Base-by-base conservation (phyloP, 2,888 invertebrate genomes). In the Drosophila limbata region DNA sequence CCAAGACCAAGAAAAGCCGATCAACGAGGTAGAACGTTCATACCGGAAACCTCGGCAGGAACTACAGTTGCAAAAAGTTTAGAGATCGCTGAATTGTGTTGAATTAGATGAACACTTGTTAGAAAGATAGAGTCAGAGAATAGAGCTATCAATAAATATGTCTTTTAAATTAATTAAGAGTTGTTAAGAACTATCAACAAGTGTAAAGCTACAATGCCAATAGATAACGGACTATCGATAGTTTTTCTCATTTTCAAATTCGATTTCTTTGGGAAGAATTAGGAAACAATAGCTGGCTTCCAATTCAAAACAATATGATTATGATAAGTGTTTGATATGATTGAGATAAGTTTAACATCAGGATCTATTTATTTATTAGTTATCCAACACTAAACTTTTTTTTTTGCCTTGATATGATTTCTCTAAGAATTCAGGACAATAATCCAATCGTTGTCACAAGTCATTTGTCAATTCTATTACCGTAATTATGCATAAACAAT, bases 401-500 rank as follows among this genome's bases (percentile, higher is more conserved):
- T n/a, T n/a, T n/a, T n/a, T n/a, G n/a, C n/a, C n/a, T 28, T 28
- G 2, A 44, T 21, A 3, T 6, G 13, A 44, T 44, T 4, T 11
- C 13, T 40, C 10, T 28, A 17, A 1, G 37, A 37, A 51, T 52
- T 52, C 25, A 19, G 37, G 37, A 4, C 17, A n/a, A 25, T 21
- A 53, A 21, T 48, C 19, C 39, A 55, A 56, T 39, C 33, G 19
- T 50, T 42, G 63, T 55, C 40, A 45, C 44, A 66, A 60, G 60
- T 56, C 51, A 50, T 67, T 74, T 67, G 65, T 70, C 57, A 55
- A 37, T 75, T 78, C 47, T 64, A 40, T 64, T 62, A 35, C 53
- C 35, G 44, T 60, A 70, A 75, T 79, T 79, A 79, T 67, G 57
- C 64, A 77, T 50, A 76, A 83, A 71, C 84, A 86, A 86, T 77